Conservation (phyloP, 2,113 vertebrate species). For the Corapipo altera region DNA sequence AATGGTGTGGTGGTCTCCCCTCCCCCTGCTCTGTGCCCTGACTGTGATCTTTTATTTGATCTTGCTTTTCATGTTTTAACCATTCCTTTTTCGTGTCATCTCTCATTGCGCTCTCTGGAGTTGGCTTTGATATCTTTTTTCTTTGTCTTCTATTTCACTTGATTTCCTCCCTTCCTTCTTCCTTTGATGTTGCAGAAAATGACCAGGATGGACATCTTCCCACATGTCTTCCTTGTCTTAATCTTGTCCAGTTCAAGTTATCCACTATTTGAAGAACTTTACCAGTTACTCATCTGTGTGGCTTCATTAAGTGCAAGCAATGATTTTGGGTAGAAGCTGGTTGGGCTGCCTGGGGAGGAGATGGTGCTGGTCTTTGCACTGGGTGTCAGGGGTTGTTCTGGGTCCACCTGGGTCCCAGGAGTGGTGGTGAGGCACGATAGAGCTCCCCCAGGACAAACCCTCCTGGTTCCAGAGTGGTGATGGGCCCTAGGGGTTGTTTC, state of each 20-base stretch:
- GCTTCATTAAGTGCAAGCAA: fast-evolving
- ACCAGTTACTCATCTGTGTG: not conserved
- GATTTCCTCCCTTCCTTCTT: not conserved
- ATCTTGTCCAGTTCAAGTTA: not conserved
- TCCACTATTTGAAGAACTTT: not conserved
- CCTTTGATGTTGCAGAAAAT: not conserved
- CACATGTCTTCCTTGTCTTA: not conserved
- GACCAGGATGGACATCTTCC: not conserved
- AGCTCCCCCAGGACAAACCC: not conserved
- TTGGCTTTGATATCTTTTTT: conserved; percentile 13
- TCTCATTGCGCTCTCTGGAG: not conserved
- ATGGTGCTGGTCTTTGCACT: not conserved
- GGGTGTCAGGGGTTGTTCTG: not conserved
- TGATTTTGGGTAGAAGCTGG: not conserved
- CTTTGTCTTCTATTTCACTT: not conserved
- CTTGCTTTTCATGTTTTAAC: not conserved
- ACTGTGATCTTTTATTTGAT: conserved; percentile 48
- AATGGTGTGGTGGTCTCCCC: not conserved
- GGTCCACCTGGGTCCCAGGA: not conserved
- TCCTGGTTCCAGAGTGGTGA: not conserved
- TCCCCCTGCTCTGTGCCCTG: not conserved
- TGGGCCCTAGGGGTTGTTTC: fast-evolving
- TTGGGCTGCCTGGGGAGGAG: not conserved
- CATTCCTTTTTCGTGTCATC: not conserved
- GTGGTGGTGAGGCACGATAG: not conserved